These are phyloP conservation scores for Temnothorax unifasciatus DNA, from an alignment of 2,888 invertebrate species.

Conservation along the genomic window DNA sequence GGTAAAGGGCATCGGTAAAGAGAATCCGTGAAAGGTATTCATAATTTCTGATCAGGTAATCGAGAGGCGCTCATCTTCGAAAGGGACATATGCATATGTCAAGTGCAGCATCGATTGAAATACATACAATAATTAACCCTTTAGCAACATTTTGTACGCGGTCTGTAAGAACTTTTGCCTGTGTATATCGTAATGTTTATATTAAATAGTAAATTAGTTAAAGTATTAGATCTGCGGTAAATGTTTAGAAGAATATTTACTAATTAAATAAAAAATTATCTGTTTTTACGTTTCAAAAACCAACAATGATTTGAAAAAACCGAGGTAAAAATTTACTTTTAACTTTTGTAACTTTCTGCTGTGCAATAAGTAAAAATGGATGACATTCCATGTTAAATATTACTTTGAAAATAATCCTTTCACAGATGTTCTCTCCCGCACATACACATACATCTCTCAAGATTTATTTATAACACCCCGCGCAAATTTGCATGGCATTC, in stretches of 20 bases:
- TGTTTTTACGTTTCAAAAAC: background rate
- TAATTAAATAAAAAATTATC: background rate
- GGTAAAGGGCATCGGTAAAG: constrained; percentile 44
- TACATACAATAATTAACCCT: background rate
- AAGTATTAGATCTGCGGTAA: background rate
- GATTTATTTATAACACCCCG: constrained; percentile 13
- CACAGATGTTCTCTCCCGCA: background rate
- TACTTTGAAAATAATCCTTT: background rate
- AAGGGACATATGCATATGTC: background rate
- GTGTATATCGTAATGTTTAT: background rate
- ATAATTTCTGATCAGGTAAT: constrained; percentile 26
- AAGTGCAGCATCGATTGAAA: constrained; percentile 13
- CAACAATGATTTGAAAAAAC: background rate
- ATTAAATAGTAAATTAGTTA: background rate
- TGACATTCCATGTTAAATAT: background rate
- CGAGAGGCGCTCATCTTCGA: background rate
- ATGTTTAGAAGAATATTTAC: background rate
- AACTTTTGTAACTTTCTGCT: background rate
- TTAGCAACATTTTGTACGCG: background rate
- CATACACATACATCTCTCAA: background rate
- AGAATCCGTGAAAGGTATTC: background rate
- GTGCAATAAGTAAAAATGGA: background rate
- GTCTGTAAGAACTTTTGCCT: background rate
- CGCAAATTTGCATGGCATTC: background rate
- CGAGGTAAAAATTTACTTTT: background rate